Percentiles rank a stretch among this genome's conserved stretches.
phyloP scores from a whole-genome alignment of 2,797 vertebrate species.

The Gallirallus australis region DNA sequence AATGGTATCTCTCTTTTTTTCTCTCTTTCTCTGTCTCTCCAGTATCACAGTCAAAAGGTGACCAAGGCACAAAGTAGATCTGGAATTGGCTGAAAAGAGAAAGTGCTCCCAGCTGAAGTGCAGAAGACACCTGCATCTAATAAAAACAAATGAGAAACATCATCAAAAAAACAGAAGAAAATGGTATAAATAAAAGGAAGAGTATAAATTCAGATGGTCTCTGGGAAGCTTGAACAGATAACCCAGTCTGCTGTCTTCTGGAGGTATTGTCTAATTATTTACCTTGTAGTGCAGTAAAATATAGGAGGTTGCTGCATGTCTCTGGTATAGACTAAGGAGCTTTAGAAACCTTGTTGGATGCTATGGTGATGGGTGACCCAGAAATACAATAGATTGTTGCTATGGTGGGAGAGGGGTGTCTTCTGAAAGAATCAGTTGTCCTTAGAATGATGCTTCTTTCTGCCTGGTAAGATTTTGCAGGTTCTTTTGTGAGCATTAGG shows the following conservation, averaged over 20 bases:
- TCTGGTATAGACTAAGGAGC: background rate
- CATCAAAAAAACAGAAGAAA: slow-evolving; percentile 63
- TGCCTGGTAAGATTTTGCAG: background rate
- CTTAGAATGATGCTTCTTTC: background rate
- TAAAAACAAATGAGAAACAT: slow-evolving; percentile 74
- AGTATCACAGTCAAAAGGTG: slow-evolving; percentile 65
- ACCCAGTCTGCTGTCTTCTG: slow-evolving; percentile 17
- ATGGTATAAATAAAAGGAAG: slow-evolving; percentile 46
- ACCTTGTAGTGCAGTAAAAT: slow-evolving; percentile 33
- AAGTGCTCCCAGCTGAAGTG: slow-evolving; percentile 71
- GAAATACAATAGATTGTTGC: background rate
- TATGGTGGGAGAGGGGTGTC: background rate
- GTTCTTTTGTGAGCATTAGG: background rate
- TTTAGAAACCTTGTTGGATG: slow-evolving; percentile 2
- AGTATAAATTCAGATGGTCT: slow-evolving; percentile 54
- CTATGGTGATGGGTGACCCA: background rate
- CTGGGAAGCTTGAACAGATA: slow-evolving; percentile 36
- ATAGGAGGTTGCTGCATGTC: background rate
- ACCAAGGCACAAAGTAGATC: slow-evolving; percentile 55
- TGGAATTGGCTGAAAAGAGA: slow-evolving; percentile 68
- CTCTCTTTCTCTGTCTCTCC: slow-evolving; percentile 23
- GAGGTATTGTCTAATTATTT: slow-evolving; percentile 42
- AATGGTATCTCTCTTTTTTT: background rate
- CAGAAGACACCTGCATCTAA: slow-evolving; percentile 74
- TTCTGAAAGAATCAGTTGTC: background rate